Conservation (phyloP, 1,140 invertebrate genomes). For the Eueides isabella region DNA sequence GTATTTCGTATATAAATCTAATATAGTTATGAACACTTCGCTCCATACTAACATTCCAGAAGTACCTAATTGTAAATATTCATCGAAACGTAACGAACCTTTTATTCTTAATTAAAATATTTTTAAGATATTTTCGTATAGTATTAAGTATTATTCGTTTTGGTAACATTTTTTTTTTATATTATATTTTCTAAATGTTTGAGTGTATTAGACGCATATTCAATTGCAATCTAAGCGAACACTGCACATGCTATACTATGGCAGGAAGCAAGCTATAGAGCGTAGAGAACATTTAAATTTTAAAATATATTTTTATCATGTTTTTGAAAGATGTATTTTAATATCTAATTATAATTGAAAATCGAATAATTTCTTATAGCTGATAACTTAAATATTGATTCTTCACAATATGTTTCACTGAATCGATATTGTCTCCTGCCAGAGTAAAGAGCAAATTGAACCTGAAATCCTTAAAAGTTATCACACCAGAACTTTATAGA, state of each 20-base stretch:
- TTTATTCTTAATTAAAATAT: slow-evolving; percentile 38
- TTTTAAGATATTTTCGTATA: slow-evolving; percentile 47
- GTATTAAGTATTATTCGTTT: slow-evolving; percentile 40
- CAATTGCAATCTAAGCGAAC: slow-evolving; percentile 25
- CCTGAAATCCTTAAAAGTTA: slow-evolving; percentile 29
- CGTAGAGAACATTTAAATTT: not conserved
- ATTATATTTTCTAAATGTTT: slow-evolving; percentile 43
- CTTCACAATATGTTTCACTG: slow-evolving; percentile 24
- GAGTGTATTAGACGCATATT: slow-evolving; percentile 50
- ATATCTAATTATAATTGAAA: not conserved
- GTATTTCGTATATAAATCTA: slow-evolving; percentile 8
- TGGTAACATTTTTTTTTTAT: slow-evolving; percentile 33
- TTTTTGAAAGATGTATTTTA: slow-evolving; percentile 4
- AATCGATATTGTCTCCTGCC: slow-evolving; percentile 32
- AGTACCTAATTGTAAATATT: slow-evolving; percentile 56
- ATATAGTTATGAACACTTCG: slow-evolving; percentile 2
- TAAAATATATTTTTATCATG: not conserved
- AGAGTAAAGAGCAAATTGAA: slow-evolving; percentile 28
- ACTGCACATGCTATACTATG: slow-evolving; percentile 29
- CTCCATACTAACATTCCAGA: slow-evolving; percentile 69
- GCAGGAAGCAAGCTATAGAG: slow-evolving; percentile 22
- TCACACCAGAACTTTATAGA: slow-evolving; percentile 13
- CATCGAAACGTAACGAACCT: slow-evolving; percentile 50
- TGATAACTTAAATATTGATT: slow-evolving; percentile 22
- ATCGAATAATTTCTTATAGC: slow-evolving; percentile 18